Conservation (phyloP, 2,888 invertebrate species). For the Platypus cylindrus region DNA sequence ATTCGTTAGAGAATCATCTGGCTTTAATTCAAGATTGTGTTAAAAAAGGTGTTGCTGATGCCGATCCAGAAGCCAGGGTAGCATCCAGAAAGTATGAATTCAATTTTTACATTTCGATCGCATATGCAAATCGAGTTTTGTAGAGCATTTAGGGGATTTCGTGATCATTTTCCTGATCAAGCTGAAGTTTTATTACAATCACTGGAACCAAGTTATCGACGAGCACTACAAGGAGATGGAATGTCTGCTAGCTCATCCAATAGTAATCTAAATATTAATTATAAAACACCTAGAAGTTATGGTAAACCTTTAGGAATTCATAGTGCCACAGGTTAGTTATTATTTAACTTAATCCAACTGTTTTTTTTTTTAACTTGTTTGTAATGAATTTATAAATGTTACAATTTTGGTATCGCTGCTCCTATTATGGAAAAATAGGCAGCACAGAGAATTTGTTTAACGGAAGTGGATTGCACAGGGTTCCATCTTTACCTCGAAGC, state of each 20-base stretch:
- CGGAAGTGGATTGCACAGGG: constrained; percentile 40
- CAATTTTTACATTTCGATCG: neutral
- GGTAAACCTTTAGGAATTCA: constrained; percentile 19
- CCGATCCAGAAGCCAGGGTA: constrained; percentile 80
- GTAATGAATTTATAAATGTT: neutral
- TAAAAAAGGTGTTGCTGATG: constrained; percentile 79
- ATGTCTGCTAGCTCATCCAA: constrained; percentile 45
- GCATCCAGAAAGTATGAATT: constrained; percentile 58
- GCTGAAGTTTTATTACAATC: constrained; percentile 74
- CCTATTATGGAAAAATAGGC: constrained; percentile 29
- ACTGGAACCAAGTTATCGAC: constrained; percentile 66
- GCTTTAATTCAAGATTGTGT: constrained; percentile 69
- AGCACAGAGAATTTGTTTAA: constrained; percentile 47
- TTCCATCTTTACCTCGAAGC: constrained; percentile 46
- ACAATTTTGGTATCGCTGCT: constrained; percentile 10
- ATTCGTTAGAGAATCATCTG: constrained; percentile 70
- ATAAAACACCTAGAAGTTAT: constrained; percentile 10
- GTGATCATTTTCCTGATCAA: constrained; percentile 79
- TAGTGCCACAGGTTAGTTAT: constrained; percentile 36
- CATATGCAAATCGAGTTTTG: constrained; percentile 9
- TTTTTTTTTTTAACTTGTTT: neutral
- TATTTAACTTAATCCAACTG: too few relatives aligned
- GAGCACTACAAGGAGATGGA: constrained; percentile 44
- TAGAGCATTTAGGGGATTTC: constrained; percentile 84
- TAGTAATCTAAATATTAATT: constrained; percentile 33